Evolutionary conservation across 2,888 invertebrate genomes (phyloP), one percentile per base, ranked within the genome.

Genomic region (Dinocampus coccinellae): DNA sequence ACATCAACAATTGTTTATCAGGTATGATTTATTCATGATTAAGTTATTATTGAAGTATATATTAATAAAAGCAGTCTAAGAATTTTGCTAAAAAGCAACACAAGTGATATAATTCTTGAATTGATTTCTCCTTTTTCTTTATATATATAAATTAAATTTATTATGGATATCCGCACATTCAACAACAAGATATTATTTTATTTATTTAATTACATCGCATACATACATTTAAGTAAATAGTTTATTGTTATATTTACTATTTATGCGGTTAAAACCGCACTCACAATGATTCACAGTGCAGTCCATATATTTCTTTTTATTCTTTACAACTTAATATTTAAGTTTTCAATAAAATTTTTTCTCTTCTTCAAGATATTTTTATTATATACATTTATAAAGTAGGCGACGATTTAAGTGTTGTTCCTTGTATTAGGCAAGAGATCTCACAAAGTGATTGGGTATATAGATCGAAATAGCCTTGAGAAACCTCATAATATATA

Each of bases 181-280:
- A 47, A 47, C 9, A 9, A 20, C 10, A 47, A 47, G 47, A n/a
- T 47, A n/a, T 16, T n/a, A 47, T 47, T 47, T 47, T 47, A 47
- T 47, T 47, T 16, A 47, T 47, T 47, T 16, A 47, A 47, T 47
- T 47, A 47, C 47, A 47, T 47, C 47, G 47, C 47, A 47, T 47
- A 47, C 47, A 47, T n/a, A 47, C 16, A 47, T 47, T 47, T 47
- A n/a, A 47, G 16, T 47, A n/a, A 16, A 16, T 47, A 47, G 7
- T 47, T 39, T n/a, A 47, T 47, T 4, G 16, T 47, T 47, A 36
- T 10, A 36, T 36, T n/a, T 47, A 47, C 47, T 7, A n/a, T 47
- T 47, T 47, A 16, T n/a, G n/a, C n/a, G 47, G 47, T 47, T 16
- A 16, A 47, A n/a, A 47, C 16, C 47, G n/a, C 16, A 47, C 16